These are phyloP conservation scores for Meteorus colon DNA, from an alignment of 2,888 invertebrate species.

Conservation along the genomic window DNA sequence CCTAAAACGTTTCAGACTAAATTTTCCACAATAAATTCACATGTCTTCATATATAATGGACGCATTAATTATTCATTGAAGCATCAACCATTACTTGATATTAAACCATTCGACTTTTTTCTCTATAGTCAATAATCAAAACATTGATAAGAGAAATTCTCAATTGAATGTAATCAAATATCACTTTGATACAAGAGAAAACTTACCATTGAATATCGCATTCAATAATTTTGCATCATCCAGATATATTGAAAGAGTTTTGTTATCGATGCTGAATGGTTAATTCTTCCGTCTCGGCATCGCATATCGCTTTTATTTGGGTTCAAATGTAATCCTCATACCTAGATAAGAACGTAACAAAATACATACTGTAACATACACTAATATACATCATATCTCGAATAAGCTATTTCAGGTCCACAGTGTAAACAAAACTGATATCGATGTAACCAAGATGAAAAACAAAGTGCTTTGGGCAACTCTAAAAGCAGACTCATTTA, in stretches of 20 bases:
- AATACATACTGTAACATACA: background rate
- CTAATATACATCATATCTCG: background rate
- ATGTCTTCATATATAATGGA: no score
- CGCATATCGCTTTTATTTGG: background rate
- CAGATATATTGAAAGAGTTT: background rate
- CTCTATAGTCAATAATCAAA: no score
- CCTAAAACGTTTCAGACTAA: no score
- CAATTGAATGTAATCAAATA: background rate
- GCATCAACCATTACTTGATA: no score
- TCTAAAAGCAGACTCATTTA: background rate
- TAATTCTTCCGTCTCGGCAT: background rate
- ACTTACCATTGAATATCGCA: background rate
- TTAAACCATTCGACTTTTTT: no score
- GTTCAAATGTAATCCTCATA: background rate
- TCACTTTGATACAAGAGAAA: background rate
- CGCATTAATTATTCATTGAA: no score
- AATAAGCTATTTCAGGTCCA: background rate
- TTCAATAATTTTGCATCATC: background rate
- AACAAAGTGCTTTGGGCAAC: background rate
- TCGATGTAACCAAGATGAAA: background rate
- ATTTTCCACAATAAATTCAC: no score
- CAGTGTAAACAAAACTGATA: background rate
- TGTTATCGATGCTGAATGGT: background rate
- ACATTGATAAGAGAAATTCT: no score
- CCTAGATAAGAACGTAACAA: background rate